These are phyloP conservation scores for Montipora cactus DNA, from an alignment of 64 coral and sea anemone species.

Conservation along the genomic window DNA sequence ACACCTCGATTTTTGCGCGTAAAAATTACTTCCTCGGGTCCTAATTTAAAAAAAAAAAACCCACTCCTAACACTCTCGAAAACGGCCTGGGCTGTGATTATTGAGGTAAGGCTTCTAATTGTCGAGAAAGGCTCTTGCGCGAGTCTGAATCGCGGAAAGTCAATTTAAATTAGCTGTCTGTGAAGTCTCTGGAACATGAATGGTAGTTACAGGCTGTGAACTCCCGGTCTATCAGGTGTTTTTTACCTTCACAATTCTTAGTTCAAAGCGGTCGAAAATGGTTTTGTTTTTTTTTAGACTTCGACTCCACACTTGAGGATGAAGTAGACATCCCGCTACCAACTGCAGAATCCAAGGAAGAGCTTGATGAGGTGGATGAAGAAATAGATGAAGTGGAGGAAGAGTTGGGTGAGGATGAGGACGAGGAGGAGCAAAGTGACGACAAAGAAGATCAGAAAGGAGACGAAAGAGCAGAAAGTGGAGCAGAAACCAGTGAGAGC, in stretches of 20 bases:
- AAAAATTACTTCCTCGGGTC: no score
- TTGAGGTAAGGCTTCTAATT: no score
- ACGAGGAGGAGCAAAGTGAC: neutral
- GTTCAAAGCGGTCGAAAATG: neutral
- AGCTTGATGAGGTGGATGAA: constrained; percentile 27
- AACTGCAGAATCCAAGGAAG: neutral
- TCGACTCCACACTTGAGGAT: constrained; percentile 73
- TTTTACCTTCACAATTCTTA: no score
- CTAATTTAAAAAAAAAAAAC: no score
- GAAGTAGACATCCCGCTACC: constrained; percentile 86
- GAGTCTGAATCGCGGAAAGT: no score
- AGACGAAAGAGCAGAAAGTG: constrained; percentile 52
- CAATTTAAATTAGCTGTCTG: no score
- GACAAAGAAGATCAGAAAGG: constrained; percentile 7
- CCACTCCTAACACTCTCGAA: no score
- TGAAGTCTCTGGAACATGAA: no score
- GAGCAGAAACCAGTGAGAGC: constrained; percentile 84
- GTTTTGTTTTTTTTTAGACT: constrained; percentile 11
- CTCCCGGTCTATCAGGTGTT: neutral
- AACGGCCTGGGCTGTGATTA: no score
- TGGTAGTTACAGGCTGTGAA: no score
- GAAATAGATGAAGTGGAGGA: neutral
- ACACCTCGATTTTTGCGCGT: no score
- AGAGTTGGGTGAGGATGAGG: neutral
- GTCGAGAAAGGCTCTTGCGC: no score